Conservation (phyloP, 2,888 invertebrate species). For the Cerastis rubricosa region DNA sequence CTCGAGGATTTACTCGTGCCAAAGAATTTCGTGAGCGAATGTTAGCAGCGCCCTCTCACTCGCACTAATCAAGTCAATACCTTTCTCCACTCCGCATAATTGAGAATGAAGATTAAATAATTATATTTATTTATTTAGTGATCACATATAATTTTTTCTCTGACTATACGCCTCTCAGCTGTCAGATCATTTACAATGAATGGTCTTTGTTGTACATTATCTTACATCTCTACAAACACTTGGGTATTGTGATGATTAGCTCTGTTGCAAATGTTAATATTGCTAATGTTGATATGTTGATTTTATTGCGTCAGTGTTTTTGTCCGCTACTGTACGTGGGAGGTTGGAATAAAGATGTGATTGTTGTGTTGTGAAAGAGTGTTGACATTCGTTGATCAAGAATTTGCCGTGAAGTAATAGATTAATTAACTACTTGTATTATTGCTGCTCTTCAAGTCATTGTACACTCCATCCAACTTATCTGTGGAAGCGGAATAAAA, state of each 20-base stretch:
- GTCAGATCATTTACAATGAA: conserved; percentile 72
- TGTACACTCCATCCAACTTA: no score
- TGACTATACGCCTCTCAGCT: conserved; percentile 55
- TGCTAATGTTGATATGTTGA: conserved; percentile 59
- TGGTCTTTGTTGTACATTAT: conserved; percentile 67
- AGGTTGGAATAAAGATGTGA: conserved; percentile 31
- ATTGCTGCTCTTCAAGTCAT: no score
- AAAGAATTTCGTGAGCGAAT: background rate
- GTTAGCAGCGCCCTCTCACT: background rate
- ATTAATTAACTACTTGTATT: background rate
- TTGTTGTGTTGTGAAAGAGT: conserved; percentile 19
- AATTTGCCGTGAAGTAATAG: conserved; percentile 9
- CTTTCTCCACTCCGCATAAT: conserved; percentile 14
- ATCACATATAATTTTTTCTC: conserved; percentile 48
- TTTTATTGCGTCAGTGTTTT: conserved; percentile 54
- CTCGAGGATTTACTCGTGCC: background rate
- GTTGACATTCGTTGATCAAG: conserved; percentile 27
- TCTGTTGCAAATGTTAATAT: conserved; percentile 62
- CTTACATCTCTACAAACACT: conserved; percentile 67
- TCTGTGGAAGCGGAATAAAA: no score
- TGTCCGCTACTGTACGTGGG: conserved; percentile 48
- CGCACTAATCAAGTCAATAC: background rate
- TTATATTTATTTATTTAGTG: conserved; percentile 43
- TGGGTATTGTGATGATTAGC: conserved; percentile 52
- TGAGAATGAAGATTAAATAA: conserved; percentile 37